phyloP scores from a whole-genome alignment of 1,140 invertebrate genomes.

The Dreissena polymorpha region DNA sequence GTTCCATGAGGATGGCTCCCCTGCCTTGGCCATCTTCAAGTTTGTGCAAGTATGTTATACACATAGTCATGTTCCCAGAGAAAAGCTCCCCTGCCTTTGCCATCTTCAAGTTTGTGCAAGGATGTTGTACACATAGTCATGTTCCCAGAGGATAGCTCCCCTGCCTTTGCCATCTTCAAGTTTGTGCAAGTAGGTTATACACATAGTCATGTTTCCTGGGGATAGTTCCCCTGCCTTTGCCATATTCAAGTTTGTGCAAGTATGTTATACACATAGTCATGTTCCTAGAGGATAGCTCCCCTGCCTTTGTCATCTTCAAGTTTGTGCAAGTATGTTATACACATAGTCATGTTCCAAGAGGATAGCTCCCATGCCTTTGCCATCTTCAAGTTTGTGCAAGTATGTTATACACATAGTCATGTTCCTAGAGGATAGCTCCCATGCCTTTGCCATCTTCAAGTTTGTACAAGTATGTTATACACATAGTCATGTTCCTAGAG shows the following conservation, averaged over 20 bases:
- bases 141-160: constrained; percentile 92
- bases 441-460: constrained; percentile 97
- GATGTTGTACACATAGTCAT: constrained; percentile 81
- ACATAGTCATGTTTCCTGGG: constrained; percentile 86
- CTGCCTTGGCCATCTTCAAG: constrained; percentile 97
- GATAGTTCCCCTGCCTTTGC: constrained; percentile 96
- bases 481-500: constrained; percentile 86
- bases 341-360: constrained; percentile 86
- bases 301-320: constrained; percentile 97
- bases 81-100: constrained; percentile 96
- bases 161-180: constrained; percentile 97
- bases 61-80: constrained; percentile 86
- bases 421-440: constrained; percentile 92
- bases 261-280: constrained; percentile 80
- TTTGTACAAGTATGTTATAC: constrained; percentile 88
- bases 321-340: constrained; percentile 88
- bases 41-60: constrained; percentile 88
- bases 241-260: constrained; percentile 96
- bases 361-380: constrained; percentile 96
- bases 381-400: constrained; percentile 96
- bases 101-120: constrained; percentile 96
- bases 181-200: constrained; percentile 88
- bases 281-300: constrained; percentile 92
- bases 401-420: constrained; percentile 80
- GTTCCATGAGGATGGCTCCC: constrained; percentile 92